Evolutionary conservation across 2,888 invertebrate genomes (phyloP).

Genomic region (Noctua comes): DNA sequence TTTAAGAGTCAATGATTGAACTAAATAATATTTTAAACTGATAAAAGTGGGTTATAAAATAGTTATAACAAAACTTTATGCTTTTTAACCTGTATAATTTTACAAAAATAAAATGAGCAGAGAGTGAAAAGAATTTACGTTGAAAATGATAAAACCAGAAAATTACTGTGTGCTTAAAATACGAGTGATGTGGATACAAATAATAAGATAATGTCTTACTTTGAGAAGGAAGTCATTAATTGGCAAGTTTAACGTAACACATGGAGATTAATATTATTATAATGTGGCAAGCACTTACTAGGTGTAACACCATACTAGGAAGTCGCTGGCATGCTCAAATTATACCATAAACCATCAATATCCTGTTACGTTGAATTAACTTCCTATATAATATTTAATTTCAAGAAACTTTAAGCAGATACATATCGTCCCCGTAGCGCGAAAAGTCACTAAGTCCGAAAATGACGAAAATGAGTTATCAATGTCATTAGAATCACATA

Average conservation of each 20-base stretch:
- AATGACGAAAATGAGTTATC: no score
- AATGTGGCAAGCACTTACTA: neutral
- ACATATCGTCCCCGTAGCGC: no score
- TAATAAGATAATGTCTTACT: neutral
- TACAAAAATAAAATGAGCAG: neutral
- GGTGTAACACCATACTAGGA: neutral
- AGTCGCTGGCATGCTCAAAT: neutral
- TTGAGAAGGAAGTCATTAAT: neutral
- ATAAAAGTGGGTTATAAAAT: neutral
- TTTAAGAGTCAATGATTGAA: neutral
- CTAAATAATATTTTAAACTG: neutral
- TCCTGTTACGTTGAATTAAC: neutral
- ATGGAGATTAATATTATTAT: neutral
- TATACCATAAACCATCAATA: neutral
- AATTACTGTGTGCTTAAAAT: neutral
- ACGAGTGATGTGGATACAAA: neutral
- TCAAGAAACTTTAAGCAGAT: neutral
- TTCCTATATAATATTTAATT: neutral
- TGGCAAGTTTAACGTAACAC: neutral
- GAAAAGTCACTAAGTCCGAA: no score
- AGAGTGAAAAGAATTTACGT: neutral
- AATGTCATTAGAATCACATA: no score
- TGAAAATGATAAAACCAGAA: neutral
- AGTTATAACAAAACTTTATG: neutral
- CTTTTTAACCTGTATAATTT: neutral